phyloP scores from a whole-genome alignment of 2,888 invertebrate species.

The Crossocerus cetratus region DNA sequence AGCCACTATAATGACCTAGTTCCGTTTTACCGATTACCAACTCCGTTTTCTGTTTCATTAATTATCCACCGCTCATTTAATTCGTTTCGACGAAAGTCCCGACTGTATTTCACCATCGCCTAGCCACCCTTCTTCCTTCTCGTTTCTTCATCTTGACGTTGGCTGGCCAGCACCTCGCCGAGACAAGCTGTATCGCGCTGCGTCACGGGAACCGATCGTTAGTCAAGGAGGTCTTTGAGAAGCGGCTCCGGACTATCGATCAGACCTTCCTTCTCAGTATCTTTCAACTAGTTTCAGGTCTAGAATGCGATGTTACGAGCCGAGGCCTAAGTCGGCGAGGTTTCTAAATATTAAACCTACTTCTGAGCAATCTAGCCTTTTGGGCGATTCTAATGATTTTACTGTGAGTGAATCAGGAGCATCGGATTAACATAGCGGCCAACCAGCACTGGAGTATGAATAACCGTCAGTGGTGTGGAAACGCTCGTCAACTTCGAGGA shows the following conservation, averaged over 20 bases:
- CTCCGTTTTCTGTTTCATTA: slow-evolving; percentile 68
- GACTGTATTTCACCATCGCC: slow-evolving; percentile 25
- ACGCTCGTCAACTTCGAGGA: no score
- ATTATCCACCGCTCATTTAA: slow-evolving; percentile 61
- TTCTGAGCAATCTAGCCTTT: no score
- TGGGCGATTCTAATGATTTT: no score
- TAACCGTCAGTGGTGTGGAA: no score
- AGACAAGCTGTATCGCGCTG: slow-evolving; percentile 52
- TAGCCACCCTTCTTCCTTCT: slow-evolving; percentile 6
- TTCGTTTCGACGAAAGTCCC: slow-evolving; percentile 38
- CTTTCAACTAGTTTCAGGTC: no score
- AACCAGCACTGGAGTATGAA: no score
- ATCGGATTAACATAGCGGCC: no score
- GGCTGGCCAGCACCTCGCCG: slow-evolving; percentile 43
- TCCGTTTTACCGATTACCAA: no score
- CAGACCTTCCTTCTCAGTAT: slow-evolving; percentile 38
- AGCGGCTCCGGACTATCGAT: slow-evolving; percentile 50
- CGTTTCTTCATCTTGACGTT: not conserved
- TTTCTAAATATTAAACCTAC: no score
- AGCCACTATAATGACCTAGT: slow-evolving; percentile 61
- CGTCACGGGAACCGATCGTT: slow-evolving; percentile 66
- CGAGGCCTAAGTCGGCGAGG: no score
- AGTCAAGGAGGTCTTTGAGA: slow-evolving; percentile 56
- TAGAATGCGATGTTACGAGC: no score
- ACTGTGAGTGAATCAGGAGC: no score